Percentiles rank a stretch among this genome's conserved stretches.
Conservation (phyloP, 2,113 vertebrate genomes). For the Oreochromis niloticus region DNA sequence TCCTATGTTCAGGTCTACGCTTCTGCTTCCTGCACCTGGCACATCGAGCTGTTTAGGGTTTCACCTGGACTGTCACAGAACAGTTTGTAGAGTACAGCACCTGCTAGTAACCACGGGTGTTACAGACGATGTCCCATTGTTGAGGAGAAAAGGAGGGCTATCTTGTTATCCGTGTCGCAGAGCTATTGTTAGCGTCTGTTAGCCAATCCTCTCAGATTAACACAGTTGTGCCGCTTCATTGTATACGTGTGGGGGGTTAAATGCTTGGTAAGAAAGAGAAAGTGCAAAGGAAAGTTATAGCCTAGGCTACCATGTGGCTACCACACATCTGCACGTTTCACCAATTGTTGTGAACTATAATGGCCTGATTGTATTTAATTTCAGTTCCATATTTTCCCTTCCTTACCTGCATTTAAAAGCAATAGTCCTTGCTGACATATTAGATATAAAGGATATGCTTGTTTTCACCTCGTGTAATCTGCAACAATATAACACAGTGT, state of each 20-base stretch:
- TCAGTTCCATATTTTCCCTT: background rate
- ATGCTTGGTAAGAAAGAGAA: background rate
- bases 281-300: background rate
- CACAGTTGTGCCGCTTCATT: background rate
- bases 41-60: background rate
- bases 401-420: background rate
- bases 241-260: background rate
- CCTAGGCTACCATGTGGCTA: background rate
- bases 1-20: background rate
- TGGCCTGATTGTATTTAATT: background rate
- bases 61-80: background rate
- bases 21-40: background rate
- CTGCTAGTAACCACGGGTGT: background rate
- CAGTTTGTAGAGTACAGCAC: background rate
- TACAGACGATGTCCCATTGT: background rate
- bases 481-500: background rate
- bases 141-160: background rate
- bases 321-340: background rate
- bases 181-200: background rate
- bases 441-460: background rate
- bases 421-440: background rate
- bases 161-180: slow-evolving; percentile 12
- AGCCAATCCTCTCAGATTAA: slow-evolving; percentile 21
- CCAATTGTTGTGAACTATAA: background rate
- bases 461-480: background rate